Evolutionary conservation across 2,888 invertebrate genomes (phyloP).

Genomic region (Leptinotarsa tumamoca): DNA sequence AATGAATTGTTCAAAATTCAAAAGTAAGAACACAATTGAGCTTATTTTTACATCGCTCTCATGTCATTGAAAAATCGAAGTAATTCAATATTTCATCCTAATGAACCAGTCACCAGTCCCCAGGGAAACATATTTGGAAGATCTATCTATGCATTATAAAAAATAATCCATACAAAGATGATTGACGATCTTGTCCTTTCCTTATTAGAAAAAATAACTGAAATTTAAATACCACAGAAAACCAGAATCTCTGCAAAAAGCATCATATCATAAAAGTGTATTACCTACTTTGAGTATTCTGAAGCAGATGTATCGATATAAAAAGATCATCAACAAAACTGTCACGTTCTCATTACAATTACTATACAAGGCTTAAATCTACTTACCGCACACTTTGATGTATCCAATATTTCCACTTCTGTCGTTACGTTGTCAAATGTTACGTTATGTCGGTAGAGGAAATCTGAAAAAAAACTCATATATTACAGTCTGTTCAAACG

Average conservation of each 20-base stretch:
- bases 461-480: conserved; percentile 74
- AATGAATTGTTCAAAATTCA: no score
- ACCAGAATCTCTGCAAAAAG: background rate
- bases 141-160: no score
- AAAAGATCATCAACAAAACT: background rate
- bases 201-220: background rate
- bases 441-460: conserved; percentile 82
- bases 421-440: conserved; percentile 82
- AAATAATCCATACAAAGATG: background rate
- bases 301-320: conserved; percentile 3
- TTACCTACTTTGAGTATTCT: background rate
- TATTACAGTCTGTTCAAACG: no score
- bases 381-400: conserved; percentile 85
- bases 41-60: no score
- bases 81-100: no score
- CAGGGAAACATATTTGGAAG: no score
- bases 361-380: conserved; percentile 13
- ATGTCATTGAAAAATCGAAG: no score
- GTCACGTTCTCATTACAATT: conserved; percentile 8
- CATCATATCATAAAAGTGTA: background rate
- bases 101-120: no score
- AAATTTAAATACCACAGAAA: background rate
- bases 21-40: no score
- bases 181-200: background rate
- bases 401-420: conserved; percentile 84